Percentiles rank a stretch among this genome's conserved stretches.
phyloP scores from a whole-genome alignment of 2,888 invertebrate species.

The Trachelus iudaicus region DNA sequence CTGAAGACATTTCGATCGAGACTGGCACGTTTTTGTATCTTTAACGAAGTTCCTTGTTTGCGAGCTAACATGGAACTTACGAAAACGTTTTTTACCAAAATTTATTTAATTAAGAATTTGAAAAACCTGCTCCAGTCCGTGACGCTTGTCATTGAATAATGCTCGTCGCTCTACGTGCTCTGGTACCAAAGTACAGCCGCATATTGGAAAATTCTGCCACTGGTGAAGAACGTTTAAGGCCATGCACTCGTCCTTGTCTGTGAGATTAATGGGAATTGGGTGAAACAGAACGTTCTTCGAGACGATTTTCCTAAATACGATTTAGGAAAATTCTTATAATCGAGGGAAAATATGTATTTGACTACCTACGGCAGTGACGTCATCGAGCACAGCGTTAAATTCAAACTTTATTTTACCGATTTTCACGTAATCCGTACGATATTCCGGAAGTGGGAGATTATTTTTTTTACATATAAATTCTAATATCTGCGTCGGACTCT shows the following conservation, averaged over 20 bases:
- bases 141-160: conserved; percentile 78
- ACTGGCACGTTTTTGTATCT: too few relatives aligned
- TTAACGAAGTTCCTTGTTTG: too few relatives aligned
- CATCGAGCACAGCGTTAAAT: conserved; percentile 22
- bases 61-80: too few relatives aligned
- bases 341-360: background rate
- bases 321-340: conserved; percentile 3
- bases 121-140: conserved; percentile 78
- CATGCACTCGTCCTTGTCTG: conserved; percentile 77
- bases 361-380: conserved; percentile 3
- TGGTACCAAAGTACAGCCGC: conserved; percentile 83
- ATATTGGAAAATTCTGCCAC: conserved; percentile 81
- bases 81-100: conserved; percentile 15
- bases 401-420: conserved; percentile 67
- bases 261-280: too few relatives aligned
- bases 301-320: too few relatives aligned
- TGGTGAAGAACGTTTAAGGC: conserved; percentile 80
- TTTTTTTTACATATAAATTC: conserved; percentile 76
- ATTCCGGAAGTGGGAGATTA: conserved; percentile 72
- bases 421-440: conserved; percentile 66
- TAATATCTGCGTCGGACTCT: conserved; percentile 79
- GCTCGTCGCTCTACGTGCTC: conserved; percentile 93
- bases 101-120: conserved; percentile 22
- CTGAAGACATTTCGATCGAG: too few relatives aligned
- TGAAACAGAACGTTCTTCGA: background rate